These are phyloP conservation scores for Propithecus coquereli DNA, from an alignment of 2,113 vertebrate species.

Conservation along the genomic window DNA sequence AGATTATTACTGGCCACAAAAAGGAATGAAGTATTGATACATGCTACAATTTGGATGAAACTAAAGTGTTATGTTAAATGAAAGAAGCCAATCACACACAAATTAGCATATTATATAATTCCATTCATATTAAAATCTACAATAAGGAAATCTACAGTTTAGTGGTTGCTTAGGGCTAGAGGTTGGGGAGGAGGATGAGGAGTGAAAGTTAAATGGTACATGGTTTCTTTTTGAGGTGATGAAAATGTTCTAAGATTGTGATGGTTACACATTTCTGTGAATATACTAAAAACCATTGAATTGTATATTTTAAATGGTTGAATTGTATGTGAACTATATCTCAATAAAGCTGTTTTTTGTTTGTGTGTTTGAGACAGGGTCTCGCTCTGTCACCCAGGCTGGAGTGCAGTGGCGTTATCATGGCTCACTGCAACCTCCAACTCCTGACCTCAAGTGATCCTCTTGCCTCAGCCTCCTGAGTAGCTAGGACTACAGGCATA, in stretches of 20 bases:
- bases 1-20: background rate
- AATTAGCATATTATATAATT: background rate
- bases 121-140: background rate
- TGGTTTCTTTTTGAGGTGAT: background rate
- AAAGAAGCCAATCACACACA: background rate
- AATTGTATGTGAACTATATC: background rate
- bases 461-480: too few relatives aligned
- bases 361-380: too few relatives aligned
- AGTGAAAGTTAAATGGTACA: background rate
- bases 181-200: background rate
- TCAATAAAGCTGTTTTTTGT: background rate
- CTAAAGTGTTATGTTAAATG: background rate
- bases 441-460: too few relatives aligned
- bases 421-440: too few relatives aligned
- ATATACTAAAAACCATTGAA: background rate
- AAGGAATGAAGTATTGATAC: background rate
- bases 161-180: background rate
- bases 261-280: background rate
- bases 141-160: background rate
- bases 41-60: background rate
- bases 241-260: background rate
- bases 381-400: too few relatives aligned
- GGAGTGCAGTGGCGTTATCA: too few relatives aligned
- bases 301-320: background rate
- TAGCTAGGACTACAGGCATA: too few relatives aligned